Conservation (phyloP, 2,888 invertebrate genomes). For the Mystacides longicornis region DNA sequence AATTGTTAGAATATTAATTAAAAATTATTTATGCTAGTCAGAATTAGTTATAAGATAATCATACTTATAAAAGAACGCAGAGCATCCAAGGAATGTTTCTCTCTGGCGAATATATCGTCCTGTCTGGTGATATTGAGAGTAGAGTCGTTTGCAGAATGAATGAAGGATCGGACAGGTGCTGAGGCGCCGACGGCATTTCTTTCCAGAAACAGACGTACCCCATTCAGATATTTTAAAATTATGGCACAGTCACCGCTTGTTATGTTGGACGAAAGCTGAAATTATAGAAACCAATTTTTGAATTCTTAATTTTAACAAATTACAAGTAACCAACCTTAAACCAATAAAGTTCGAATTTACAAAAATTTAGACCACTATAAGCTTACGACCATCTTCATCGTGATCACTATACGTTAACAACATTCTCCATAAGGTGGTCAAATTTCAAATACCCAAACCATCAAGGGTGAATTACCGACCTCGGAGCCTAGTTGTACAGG, state of each 20-base stretch:
- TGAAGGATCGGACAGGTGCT: constrained; percentile 33
- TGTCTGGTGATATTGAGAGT: constrained; percentile 33
- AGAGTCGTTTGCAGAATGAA: constrained; percentile 11
- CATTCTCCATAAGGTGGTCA: too few relatives aligned
- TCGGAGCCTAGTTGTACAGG: too few relatives aligned
- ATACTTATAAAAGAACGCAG: constrained; percentile 61
- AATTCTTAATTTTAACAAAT: too few relatives aligned
- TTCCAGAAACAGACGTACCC: constrained; percentile 67
- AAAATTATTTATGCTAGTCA: constrained; percentile 1
- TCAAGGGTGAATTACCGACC: too few relatives aligned
- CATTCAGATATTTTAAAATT: constrained; percentile 67
- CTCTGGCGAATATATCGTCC: constrained; percentile 51
- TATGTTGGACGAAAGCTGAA: constrained; percentile 59
- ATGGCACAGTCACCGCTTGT: constrained; percentile 63
- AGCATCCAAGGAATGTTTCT: constrained; percentile 70
- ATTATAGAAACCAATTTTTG: not conserved
- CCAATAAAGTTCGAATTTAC: too few relatives aligned
- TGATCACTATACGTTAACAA: too few relatives aligned
- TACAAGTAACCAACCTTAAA: too few relatives aligned
- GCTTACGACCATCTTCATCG: too few relatives aligned
- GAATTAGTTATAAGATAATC: too few relatives aligned
- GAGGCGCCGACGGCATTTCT: constrained; percentile 49
- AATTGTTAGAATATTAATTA: too few relatives aligned
- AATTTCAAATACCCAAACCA: too few relatives aligned
- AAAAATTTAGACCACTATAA: too few relatives aligned